Evolutionary conservation across 2,113 vertebrate genomes (phyloP).

Genomic region (Ahaetulla prasina): DNA sequence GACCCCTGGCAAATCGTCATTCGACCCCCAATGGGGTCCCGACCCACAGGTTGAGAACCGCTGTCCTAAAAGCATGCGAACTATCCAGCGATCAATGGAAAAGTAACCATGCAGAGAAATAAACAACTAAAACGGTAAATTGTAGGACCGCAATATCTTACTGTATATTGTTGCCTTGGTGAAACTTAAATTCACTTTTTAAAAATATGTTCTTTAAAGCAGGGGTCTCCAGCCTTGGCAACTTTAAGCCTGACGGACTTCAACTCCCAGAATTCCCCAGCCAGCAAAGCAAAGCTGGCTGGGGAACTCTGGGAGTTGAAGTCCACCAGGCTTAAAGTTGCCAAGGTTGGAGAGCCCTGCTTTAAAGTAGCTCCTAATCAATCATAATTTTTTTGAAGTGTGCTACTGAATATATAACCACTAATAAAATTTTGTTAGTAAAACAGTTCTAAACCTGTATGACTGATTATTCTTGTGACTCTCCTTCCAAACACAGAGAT

Average conservation of each 20-base stretch:
- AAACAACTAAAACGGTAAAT: not conserved
- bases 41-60: too few species aligned
- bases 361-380: not conserved
- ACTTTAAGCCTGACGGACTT: too few species aligned
- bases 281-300: too few species aligned
- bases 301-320: too few species aligned
- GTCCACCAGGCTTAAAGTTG: too few species aligned
- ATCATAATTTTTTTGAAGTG: not conserved
- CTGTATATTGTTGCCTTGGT: not conserved
- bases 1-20: too few species aligned
- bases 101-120: not conserved
- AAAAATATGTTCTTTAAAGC: not conserved
- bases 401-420: not conserved
- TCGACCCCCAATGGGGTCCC: too few species aligned
- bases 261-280: too few species aligned
- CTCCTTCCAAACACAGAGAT: not conserved
- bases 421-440: not conserved
- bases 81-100: not conserved
- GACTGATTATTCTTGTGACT: not conserved
- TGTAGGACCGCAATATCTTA: not conserved
- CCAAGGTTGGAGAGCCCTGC: too few species aligned
- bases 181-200: constrained; percentile 12
- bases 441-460: accelerated
- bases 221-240: too few species aligned
- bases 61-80: not conserved